Evolutionary conservation across 2,113 vertebrate species (phyloP).

Genomic region (Oostethus manadensis): DNA sequence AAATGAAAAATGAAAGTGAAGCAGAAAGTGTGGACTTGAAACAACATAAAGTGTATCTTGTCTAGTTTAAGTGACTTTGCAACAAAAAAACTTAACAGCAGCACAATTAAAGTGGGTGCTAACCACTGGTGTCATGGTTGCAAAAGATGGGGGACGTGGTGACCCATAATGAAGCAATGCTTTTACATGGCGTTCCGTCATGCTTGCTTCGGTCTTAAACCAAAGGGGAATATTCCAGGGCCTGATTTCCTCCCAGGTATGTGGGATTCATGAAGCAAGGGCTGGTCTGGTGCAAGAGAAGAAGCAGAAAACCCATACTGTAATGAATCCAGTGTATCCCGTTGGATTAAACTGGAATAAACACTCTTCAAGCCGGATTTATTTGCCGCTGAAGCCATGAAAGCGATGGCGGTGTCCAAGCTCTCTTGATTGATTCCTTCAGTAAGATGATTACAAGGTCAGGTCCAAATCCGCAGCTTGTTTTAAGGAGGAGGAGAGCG

Average conservation of each 20-base stretch:
- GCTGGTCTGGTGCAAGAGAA: slow-evolving; percentile 22
- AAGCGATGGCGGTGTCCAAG: slow-evolving; percentile 1
- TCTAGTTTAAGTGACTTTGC: no score
- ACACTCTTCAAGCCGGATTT: slow-evolving; percentile 1
- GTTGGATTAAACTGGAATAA: background rate
- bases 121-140: slow-evolving; percentile 49
- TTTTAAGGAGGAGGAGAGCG: slow-evolving; percentile 57
- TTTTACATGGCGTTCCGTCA: slow-evolving; percentile 36
- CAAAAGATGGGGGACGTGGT: slow-evolving; percentile 45
- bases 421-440: slow-evolving; percentile 34
- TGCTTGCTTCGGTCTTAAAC: slow-evolving; percentile 22
- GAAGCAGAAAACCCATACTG: background rate
- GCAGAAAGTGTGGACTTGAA: no score
- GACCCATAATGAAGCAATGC: slow-evolving; percentile 46
- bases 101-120: slow-evolving; percentile 42
- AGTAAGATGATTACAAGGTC: slow-evolving; percentile 54
- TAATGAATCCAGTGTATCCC: background rate
- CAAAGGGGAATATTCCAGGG: slow-evolving; percentile 27
- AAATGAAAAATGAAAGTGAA: no score
- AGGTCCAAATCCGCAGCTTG: slow-evolving; percentile 54
- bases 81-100: slow-evolving; percentile 23
- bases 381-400: slow-evolving; percentile 4
- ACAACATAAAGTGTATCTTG: no score
- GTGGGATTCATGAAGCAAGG: slow-evolving; percentile 36
- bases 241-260: slow-evolving; percentile 38